These are phyloP conservation scores for Cactoblastis cactorum DNA, from an alignment of 2,888 invertebrate genomes.

Conservation along the genomic window DNA sequence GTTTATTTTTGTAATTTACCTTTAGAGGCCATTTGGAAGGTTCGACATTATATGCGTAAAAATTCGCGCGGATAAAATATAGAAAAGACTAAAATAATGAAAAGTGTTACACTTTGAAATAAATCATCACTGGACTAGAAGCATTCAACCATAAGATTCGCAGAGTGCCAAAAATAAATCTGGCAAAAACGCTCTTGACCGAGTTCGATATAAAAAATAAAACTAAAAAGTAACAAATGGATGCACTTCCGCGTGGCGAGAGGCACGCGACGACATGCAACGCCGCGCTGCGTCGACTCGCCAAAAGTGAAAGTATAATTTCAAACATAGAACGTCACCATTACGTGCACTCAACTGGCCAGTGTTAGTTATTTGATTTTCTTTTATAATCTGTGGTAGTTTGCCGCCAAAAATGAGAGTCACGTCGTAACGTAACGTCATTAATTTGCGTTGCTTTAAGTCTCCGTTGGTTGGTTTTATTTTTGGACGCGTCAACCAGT, in stretches of 20 bases:
- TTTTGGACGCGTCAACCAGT: background rate
- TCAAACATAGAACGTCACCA: slow-evolving; percentile 46
- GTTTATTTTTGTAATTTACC: no score
- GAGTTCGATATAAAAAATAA: slow-evolving; percentile 12
- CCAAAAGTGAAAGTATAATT: slow-evolving; percentile 55
- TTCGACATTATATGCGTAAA: no score
- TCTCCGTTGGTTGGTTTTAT: slow-evolving; percentile 3
- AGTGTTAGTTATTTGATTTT: slow-evolving; percentile 30
- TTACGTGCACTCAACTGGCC: slow-evolving; percentile 29
- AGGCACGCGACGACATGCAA: slow-evolving; percentile 16
- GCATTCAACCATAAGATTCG: background rate
- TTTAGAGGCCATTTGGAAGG: no score
- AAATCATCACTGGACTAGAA: background rate
- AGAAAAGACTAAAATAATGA: background rate
- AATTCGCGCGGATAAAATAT: background rate
- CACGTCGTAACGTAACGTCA: slow-evolving; percentile 1
- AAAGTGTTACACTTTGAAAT: background rate
- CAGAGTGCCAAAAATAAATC: background rate
- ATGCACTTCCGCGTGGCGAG: slow-evolving; percentile 9
- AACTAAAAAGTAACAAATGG: slow-evolving; percentile 2
- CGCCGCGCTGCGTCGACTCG: slow-evolving; percentile 25
- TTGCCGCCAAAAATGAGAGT: slow-evolving; percentile 11
- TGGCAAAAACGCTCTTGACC: slow-evolving; percentile 12
- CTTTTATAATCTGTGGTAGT: slow-evolving; percentile 20
- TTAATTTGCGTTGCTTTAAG: background rate